Evolutionary conservation across 2,113 vertebrate species (phyloP), one percentile per base, ranked within the genome.

Genomic region (Pongo abelii): DNA sequence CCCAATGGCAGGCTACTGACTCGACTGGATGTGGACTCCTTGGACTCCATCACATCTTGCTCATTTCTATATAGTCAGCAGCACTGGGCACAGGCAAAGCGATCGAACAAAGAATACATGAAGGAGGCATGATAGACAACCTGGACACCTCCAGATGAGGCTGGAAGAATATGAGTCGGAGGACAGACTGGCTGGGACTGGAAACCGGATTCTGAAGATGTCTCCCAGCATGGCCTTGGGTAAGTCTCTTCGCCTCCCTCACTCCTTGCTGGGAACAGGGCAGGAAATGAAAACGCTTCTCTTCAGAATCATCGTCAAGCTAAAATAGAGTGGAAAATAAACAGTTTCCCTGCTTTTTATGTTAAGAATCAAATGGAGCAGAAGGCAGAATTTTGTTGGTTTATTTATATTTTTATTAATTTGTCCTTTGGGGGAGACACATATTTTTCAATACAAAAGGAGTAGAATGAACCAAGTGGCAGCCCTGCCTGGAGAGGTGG

Each of bases 401-500:
- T 43, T 43, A 23, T 30, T 84, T 84, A 6, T 80, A n/a, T 70
- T 35, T 35, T 64, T 59, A 3, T 74, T 48, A 23, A 18, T 40
- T 25, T 23, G 43, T 59, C 22, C 35, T 69, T 50, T 40, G 61
- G 32, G 14, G 52, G 17, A 78, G 80, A 40, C 32, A 2, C 0
- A 3, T 50, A 25, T 57, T 74, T 72, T 32, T 84, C 27, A 13
- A 13, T 32, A 46, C 0, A 5, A 17, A n/a, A 20, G 22, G 12
- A 50, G 14, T 0, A n/a, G 2, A 16, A 1, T 7, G 3, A 48
- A 20, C 32, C 14, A 30, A 77, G 23, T 0, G 0, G 0, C 1
- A 0, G 13, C 6, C 32, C 27, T 27, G 2, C 20, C 16, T 27
- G 4, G 48, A 32, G 25, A 20, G 5, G 12, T 1, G 2, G 1